These are phyloP conservation scores for Falco biarmicus DNA, from an alignment of 2,797 vertebrate genomes.

Conservation along the genomic window DNA sequence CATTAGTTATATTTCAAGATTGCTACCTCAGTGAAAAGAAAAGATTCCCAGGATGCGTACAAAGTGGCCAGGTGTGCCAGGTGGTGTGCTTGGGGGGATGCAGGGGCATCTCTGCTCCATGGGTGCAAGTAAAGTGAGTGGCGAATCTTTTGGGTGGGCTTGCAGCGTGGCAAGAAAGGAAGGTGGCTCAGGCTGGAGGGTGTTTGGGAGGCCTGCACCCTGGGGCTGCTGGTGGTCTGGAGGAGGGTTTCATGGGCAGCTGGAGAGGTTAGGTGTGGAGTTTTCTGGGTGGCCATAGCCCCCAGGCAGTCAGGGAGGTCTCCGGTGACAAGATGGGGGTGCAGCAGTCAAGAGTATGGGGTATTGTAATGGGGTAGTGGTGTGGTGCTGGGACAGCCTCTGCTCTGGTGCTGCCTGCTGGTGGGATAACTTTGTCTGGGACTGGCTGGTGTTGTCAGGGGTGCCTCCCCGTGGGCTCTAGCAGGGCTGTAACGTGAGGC, in stretches of 20 bases:
- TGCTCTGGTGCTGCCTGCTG: background rate
- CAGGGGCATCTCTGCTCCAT: background rate
- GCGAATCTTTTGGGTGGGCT: accelerated
- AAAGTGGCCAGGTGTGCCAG: accelerated
- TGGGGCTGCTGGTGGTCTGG: background rate
- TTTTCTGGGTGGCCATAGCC: background rate
- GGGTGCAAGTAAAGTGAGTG: background rate
- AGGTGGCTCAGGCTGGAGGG: background rate
- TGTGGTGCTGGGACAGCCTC: background rate
- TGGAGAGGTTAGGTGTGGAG: background rate
- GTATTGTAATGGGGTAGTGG: too few species aligned
- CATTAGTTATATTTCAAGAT: background rate
- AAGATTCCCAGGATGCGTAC: accelerated
- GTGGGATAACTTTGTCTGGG: background rate
- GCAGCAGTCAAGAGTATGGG: background rate
- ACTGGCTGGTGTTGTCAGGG: too few species aligned
- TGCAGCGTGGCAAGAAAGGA: background rate
- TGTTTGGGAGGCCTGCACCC: background rate
- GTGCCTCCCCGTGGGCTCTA: background rate
- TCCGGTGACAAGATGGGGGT: background rate
- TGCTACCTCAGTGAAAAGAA: background rate
- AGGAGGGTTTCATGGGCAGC: background rate
- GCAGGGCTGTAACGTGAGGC: background rate
- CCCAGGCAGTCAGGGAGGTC: background rate
- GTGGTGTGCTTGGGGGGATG: accelerated